A percentile compares a stretch with the other conserved stretches of the same genome.
Evolutionary conservation across 30 jellyfish, hydroid and myxozoan species (phyloP).

Genomic region (Aurelia sp.): DNA sequence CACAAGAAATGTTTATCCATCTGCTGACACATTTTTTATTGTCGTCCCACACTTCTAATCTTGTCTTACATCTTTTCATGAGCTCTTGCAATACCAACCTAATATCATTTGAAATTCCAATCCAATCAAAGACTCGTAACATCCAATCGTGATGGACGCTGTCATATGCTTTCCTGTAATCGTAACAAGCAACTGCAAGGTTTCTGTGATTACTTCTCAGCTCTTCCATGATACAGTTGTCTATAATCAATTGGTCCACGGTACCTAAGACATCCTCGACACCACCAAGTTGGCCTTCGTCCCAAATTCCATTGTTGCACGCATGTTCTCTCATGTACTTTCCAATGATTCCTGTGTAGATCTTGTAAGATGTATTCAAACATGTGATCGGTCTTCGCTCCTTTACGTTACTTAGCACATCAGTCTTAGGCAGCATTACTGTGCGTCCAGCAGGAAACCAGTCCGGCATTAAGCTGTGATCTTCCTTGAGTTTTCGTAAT

Average conservation of each 20-base stretch:
- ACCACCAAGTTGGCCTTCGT: constrained; percentile 15
- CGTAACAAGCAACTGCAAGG: constrained; percentile 2
- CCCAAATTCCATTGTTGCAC: constrained; percentile 14
- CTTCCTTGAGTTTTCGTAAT: neutral
- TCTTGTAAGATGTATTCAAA: neutral
- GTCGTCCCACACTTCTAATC: constrained; percentile 16
- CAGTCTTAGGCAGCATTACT: constrained; percentile 12
- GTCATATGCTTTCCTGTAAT: neutral
- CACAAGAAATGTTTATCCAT: constrained; percentile 39
- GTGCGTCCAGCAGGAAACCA: constrained; percentile 16
- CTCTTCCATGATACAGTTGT: constrained; percentile 3
- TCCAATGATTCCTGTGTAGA: constrained; percentile 7
- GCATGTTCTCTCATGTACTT: constrained; percentile 29
- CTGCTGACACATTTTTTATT: constrained; percentile 17
- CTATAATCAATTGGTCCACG: constrained; percentile 4
- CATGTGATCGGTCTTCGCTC: constrained; percentile 15
- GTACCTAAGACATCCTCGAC: constrained; percentile 12
- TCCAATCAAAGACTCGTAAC: constrained; percentile 7
- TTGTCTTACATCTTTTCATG: constrained; percentile 2
- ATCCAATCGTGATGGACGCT: constrained; percentile 16
- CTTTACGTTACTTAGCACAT: constrained; percentile 7
- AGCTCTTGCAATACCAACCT: neutral
- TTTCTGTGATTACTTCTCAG: neutral
- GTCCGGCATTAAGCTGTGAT: neutral
- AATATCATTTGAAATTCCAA: neutral